These are phyloP conservation scores for Thryonomys swinderianus DNA, from an alignment of 2,113 vertebrate genomes.

Conservation along the genomic window DNA sequence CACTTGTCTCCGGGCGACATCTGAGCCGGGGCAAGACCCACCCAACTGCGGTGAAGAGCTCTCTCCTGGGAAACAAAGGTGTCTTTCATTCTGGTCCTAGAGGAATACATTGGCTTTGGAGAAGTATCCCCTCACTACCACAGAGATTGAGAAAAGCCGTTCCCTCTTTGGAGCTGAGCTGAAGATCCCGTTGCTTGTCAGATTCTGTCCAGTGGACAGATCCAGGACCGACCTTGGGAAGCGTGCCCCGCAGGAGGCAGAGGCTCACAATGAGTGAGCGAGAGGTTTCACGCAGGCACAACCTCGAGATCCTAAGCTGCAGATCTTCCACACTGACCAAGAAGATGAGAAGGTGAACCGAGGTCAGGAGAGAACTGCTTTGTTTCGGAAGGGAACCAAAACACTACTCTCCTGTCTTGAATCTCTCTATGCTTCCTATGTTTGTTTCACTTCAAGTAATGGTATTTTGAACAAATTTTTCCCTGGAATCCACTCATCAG, in stretches of 20 bases:
- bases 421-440: neutral
- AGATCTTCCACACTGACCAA: neutral
- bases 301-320: neutral
- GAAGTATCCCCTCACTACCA: neutral
- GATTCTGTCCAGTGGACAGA: neutral
- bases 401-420: neutral
- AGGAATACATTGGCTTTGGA: neutral
- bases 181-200: neutral
- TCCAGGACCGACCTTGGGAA: neutral
- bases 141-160: neutral
- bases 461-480: neutral
- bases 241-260: neutral
- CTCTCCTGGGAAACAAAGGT: neutral
- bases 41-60: neutral
- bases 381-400: neutral
- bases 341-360: neutral
- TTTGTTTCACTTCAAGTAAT: neutral
- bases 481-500: neutral
- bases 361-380: neutral
- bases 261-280: neutral
- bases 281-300: neutral
- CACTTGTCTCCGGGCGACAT: neutral
- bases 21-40: neutral
- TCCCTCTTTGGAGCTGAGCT: neutral
- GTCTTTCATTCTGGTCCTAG: neutral